Evolutionary conservation across 2,113 vertebrate species (phyloP).

Genomic region (Opisthocomus hoazin): DNA sequence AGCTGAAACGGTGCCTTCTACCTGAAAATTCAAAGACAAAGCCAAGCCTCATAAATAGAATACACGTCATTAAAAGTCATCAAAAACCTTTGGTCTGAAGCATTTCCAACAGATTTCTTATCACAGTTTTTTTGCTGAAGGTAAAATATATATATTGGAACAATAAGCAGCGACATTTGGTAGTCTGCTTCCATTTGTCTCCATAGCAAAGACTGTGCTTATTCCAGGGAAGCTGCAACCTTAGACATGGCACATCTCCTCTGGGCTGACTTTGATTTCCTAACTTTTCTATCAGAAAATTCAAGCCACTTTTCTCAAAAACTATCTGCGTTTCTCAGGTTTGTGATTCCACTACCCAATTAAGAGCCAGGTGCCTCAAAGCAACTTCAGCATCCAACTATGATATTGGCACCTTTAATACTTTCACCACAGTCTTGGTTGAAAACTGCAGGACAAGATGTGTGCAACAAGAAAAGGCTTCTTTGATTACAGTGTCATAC

Average conservation of each 20-base stretch:
- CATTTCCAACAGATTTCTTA: background rate
- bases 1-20: constrained; percentile 2
- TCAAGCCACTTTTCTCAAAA: background rate
- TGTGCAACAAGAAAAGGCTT: background rate
- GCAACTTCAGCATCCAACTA: background rate
- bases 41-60: background rate
- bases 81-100: background rate
- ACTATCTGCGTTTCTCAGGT: background rate
- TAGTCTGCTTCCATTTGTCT: background rate
- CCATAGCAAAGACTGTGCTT: background rate
- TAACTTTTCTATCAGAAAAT: background rate
- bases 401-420: background rate
- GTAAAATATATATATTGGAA: background rate
- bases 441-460: background rate
- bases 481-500: background rate
- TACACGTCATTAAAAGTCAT: background rate
- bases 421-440: background rate
- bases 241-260: background rate
- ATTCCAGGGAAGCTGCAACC: background rate
- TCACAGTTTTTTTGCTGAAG: rapidly evolving
- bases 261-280: background rate
- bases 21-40: background rate
- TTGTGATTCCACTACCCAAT: background rate
- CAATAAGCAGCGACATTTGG: background rate
- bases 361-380: background rate